Percentiles rank a stretch among this genome's conserved stretches.
Evolutionary conservation across 1,140 invertebrate species (phyloP).

Genomic region (Philaenus spumarius): DNA sequence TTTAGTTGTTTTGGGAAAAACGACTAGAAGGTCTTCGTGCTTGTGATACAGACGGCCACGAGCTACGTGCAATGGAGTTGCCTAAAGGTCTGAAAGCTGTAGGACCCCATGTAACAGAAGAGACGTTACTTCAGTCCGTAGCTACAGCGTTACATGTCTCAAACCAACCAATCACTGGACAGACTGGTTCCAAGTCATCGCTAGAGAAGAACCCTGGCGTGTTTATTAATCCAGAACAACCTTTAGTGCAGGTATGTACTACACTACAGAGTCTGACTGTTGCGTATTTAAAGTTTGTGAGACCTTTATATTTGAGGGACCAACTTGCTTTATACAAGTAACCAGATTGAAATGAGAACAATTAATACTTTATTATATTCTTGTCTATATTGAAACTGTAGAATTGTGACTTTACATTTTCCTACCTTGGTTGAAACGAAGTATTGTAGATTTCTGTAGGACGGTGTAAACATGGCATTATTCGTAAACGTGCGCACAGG

Average conservation of each 20-base stretch:
- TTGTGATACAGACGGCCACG: slow-evolving; percentile 73
- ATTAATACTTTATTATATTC: no score
- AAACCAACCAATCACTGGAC: slow-evolving; percentile 79
- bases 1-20: slow-evolving; percentile 94
- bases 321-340: no score
- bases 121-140: slow-evolving; percentile 86
- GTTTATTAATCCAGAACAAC: slow-evolving; percentile 94
- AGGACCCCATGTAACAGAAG: slow-evolving; percentile 84
- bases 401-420: no score
- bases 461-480: no score
- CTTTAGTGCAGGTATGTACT: slow-evolving; percentile 75
- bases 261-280: no score
- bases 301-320: no score
- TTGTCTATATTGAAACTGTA: no score
- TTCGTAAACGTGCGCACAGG: no score
- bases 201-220: slow-evolving; percentile 91
- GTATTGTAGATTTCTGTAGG: no score
- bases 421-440: no score
- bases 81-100: slow-evolving; percentile 83
- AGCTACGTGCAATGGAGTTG: slow-evolving; percentile 74
- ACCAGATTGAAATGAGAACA: no score
- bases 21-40: slow-evolving; percentile 83
- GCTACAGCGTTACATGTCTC: slow-evolving; percentile 79
- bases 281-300: no score
- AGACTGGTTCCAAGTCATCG: slow-evolving; percentile 73